Conservation (phyloP, 2,888 invertebrate genomes). For the Sepiola atlantica region DNA sequence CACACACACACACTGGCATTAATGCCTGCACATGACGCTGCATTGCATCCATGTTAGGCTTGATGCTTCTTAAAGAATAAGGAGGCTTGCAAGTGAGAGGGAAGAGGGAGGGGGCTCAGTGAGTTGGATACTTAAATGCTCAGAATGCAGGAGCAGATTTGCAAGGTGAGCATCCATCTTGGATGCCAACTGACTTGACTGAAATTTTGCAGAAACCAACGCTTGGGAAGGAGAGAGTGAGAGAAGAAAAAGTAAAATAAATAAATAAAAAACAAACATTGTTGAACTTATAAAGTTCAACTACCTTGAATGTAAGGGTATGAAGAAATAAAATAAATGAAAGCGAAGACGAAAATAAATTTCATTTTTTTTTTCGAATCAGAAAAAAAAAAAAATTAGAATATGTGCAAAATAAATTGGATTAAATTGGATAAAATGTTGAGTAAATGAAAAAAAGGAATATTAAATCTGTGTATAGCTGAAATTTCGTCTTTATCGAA, state of each 20-base stretch:
- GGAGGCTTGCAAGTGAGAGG: background rate
- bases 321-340: background rate
- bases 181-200: conserved; percentile 32
- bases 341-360: too few species aligned
- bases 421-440: too few species aligned
- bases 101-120: background rate
- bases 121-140: background rate
- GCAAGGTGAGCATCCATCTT: background rate
- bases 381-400: too few species aligned
- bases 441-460: too few species aligned
- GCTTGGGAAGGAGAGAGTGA: background rate
- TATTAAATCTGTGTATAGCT: too few species aligned
- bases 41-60: background rate
- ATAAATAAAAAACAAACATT: background rate
- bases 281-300: background rate
- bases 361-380: too few species aligned
- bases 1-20: conserved; percentile 1
- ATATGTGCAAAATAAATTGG: too few species aligned
- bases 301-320: background rate
- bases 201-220: conserved; percentile 14
- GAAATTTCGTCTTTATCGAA: too few species aligned
- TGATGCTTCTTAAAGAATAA: background rate
- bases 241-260: too few species aligned
- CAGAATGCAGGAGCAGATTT: background rate
- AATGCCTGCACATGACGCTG: conserved; percentile 6